These are phyloP conservation scores for Drosophila ohnishii DNA, from an alignment of 1,140 invertebrate species.

Conservation along the genomic window DNA sequence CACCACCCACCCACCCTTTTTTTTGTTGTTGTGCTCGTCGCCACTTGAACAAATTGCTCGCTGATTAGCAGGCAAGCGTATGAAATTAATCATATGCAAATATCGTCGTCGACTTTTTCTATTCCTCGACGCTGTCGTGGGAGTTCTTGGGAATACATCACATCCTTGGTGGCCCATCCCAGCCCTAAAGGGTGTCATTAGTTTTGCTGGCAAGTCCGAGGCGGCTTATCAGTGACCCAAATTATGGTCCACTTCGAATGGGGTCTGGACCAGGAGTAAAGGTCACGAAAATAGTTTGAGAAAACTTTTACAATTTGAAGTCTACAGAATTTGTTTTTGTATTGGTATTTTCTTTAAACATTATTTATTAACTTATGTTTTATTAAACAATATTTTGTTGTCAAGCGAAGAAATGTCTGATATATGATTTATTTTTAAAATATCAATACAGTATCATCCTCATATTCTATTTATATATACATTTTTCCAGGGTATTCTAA, in stretches of 20 bases:
- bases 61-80: constrained; percentile 81
- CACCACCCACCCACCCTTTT: constrained; percentile 31
- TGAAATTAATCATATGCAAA: constrained; percentile 82
- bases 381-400: too few species aligned
- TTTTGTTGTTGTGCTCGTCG: constrained; percentile 3
- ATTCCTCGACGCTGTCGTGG: constrained; percentile 44
- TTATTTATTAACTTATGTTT: too few species aligned
- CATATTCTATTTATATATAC: too few species aligned
- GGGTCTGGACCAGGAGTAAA: neutral
- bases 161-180: neutral
- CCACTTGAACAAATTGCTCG: constrained; percentile 74
- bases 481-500: constrained; percentile 13
- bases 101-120: constrained; percentile 53
- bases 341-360: too few species aligned
- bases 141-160: constrained; percentile 7
- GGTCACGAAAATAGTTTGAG: neutral
- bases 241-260: neutral
- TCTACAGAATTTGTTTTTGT: neutral
- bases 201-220: neutral
- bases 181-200: constrained; percentile 31
- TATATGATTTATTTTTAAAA: neutral
- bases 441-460: neutral
- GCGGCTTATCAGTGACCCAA: constrained; percentile 10
- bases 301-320: neutral
- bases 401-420: too few species aligned